A percentile compares a stretch with the other conserved stretches of the same genome.
Evolutionary conservation across 2,113 vertebrate species (phyloP).

Genomic region (Coregonus clupeaformis): DNA sequence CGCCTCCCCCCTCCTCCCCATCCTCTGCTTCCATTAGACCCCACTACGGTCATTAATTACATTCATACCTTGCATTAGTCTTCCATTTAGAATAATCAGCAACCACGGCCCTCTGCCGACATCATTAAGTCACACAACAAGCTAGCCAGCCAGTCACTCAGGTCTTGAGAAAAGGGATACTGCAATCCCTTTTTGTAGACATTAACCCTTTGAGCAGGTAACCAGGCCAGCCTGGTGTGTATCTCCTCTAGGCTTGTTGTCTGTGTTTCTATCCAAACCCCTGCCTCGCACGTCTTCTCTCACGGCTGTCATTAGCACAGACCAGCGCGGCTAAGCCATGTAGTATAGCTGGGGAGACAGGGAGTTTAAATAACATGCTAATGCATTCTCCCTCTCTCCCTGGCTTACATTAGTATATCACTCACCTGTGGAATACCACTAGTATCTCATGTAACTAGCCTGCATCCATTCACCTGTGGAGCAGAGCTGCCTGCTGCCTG

Average conservation of each 20-base stretch:
- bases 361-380: constrained; percentile 57
- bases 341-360: constrained; percentile 54
- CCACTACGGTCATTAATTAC: constrained; percentile 64
- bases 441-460: constrained; percentile 17
- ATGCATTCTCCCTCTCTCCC: background rate
- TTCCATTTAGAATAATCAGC: constrained; percentile 69
- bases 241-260: constrained; percentile 52
- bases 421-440: constrained; percentile 25
- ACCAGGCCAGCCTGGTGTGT: constrained; percentile 53
- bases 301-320: constrained; percentile 52
- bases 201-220: constrained; percentile 61
- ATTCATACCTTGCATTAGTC: constrained; percentile 63
- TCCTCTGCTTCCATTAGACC: background rate
- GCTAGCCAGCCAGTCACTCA: constrained; percentile 35
- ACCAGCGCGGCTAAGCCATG: constrained; percentile 51
- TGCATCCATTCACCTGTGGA: constrained; percentile 45
- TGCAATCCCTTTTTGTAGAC: constrained; percentile 50
- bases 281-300: constrained; percentile 39
- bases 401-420: background rate
- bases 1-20: background rate
- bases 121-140: constrained; percentile 68
- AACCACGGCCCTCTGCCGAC: constrained; percentile 63
- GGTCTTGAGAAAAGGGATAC: constrained; percentile 42
- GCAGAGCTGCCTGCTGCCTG: constrained; percentile 17
- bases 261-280: constrained; percentile 45